Base-by-base conservation (phyloP, 1,140 invertebrate species). In the Sitophilus oryzae region DNA sequence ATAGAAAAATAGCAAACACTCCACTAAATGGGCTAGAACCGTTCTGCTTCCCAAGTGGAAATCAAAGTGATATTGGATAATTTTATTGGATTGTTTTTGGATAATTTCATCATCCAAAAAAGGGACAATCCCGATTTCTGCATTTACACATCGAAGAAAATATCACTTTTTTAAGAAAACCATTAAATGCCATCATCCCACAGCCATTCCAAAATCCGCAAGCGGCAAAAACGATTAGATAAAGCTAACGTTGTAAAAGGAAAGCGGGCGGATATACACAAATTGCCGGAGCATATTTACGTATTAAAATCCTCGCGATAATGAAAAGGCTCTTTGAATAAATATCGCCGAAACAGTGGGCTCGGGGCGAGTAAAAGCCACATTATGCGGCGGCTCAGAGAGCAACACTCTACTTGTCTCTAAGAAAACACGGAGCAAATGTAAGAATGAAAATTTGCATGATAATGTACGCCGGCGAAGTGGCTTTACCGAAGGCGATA, bases 381-480 rank as follows among this genome's bases (percentile, higher is more conserved):
- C 61, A 60, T 65, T 65, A 62, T 58, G 57, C 57, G 49, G 63
- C 56, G 44, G 57, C 52, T 60, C 52, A 44, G 40, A 37, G 44
- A 59, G 55, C 59, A 63, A 61, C 59, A 60, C 50, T 54, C 56
- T 61, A 62, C 57, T 65, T 65, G 61, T 61, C n/a, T n/a, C 64
- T 64, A 60, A 56, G 63, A 62, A 62, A 65, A 64, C 62, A 59
- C 60, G 55, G 40, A 50, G 63, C 60, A 62, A 64, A 68, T 65
- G 65, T 66, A 68, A 68, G 66, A 68, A 68, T 62, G 58, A 61
- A 62, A 63, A 68, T 68, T 68, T 68, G 63, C 66, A 68, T 68
- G 63, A 64, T 68, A 68, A 68, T 68, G 65, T 58, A 58, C 50
- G 56, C 40, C 47, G 59, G 48, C 59, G 54, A 64, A 67, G 60